Base-by-base conservation (phyloP, 2,797 vertebrate species). In the Craterocephalus amniculus region DNA sequence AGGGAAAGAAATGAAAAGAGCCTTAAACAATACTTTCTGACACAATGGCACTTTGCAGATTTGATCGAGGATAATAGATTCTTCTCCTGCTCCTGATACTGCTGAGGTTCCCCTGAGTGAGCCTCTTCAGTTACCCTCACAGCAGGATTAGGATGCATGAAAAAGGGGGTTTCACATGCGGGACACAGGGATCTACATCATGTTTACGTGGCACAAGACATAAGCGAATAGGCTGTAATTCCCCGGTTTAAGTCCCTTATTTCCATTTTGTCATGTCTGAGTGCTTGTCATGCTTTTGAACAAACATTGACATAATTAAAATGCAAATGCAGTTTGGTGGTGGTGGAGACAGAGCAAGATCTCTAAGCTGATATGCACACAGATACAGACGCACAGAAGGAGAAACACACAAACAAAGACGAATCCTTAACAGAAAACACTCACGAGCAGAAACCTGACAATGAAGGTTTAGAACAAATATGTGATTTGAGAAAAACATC, bases 301-400 rank as follows among this genome's bases (percentile, higher is more conserved):
- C 91, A 95, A 95, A 95, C 93, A 94, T 89, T 88, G 90, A 92
- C 91, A 92, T 93, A 93, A 94, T 95, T 94, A 94, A 95, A 94
- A 95, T 95, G 93, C 92, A 94, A 94, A 95, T 94, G 91, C 74
- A 79, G 87, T 85, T 90, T 85, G 81, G 89, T 89, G 83, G 83
- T 72, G 81, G 85, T 80, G 79, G 86, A 88, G 90, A 88, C 87
- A 71, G 84, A 84, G 85, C 70, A 78, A 88, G 90, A 93, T 91
- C 87, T 88, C 82, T 81, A 72, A 83, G 85, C 88, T 87, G 92
- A 93, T 94, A 90, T 81, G 82, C 83, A 83, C 83, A 84, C 86
- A 90, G 83, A 89, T 78, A 85, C 77, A 74, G 74, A 80, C 63
- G 43, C 83, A 65, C 74, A 65, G 71, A 80, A 78, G 70, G 61